Evolutionary conservation across 2,797 vertebrate species (phyloP), one percentile per base, ranked within the genome.

Genomic region (Neosilurus mollespiculum): DNA sequence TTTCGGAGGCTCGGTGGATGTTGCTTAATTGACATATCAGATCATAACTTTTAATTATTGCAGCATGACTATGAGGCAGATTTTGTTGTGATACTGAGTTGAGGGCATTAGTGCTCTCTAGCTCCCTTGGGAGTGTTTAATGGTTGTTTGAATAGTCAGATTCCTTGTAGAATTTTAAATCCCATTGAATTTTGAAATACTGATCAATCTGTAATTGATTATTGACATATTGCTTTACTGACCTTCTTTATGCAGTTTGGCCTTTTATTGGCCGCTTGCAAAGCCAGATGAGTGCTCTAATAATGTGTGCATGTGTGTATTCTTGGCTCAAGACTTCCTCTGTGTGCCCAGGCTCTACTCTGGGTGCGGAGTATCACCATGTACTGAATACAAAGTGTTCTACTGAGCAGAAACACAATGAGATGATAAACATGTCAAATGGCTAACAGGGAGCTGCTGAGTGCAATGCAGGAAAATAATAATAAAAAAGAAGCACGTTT

Each of bases 361-460:
- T 81, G 80, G 61, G 22, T 77, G 80, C 49, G 20, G 53, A 69
- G 77, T 76, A 83, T 78, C 64, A 30, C 76, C 8, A 53, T 78
- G 82, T 84, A 58, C 51, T 16, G 84, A 85, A 83, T 87, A 84
- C 84, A 87, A 85, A 85, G 61, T 88, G 83, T 81, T 43, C 83
- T 30, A 83, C 79, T 64, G 71, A 78, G 76, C 49, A 79, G 53
- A n/a, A 64, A 71, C 62, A 58, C 54, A 80, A n/a, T 22, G 67
- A 65, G 72, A 34, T 58, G 67, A 59, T 61, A 22, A 69, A 56
- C 20, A 7, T 9, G 54, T 65, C 61, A 65, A 79, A 65, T 2
- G 8, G 18, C 53, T 22, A 34, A 37, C 22, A 71, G 69, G 8
- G 76, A 61, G 66, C 72, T 67, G 34, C 64, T 10, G 37, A 11